phyloP scores from a whole-genome alignment of 2,113 vertebrate species.

The Pedetes capensis region DNA sequence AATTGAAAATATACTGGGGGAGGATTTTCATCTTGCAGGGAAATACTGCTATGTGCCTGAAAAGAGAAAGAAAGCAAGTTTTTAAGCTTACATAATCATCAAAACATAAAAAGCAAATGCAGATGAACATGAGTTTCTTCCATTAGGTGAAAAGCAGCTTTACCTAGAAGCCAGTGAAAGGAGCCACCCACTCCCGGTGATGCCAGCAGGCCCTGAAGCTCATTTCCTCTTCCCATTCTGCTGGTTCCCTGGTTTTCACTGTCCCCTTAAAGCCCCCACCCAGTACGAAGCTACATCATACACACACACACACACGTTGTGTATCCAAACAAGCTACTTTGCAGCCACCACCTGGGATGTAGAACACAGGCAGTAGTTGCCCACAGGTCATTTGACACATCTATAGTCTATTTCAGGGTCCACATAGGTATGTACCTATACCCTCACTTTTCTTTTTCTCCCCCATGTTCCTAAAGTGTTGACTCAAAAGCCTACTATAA shows the following conservation, averaged over 20 bases:
- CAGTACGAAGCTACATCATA: not conserved
- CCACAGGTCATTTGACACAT: rapidly evolving
- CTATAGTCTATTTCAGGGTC: rapidly evolving
- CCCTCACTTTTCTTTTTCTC: not conserved
- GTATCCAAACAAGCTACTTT: no score
- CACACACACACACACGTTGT: no score
- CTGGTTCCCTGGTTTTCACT: not conserved
- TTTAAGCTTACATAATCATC: not conserved
- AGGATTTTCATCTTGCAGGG: conserved; percentile 95
- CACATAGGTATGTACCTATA: rapidly evolving
- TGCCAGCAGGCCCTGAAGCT: not conserved
- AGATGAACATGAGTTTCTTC: not conserved
- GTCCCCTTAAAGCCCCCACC: not conserved
- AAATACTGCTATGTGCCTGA: conserved; percentile 95
- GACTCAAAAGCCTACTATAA: not conserved
- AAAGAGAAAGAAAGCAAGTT: conserved; percentile 7
- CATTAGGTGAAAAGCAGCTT: not conserved
- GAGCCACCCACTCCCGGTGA: not conserved
- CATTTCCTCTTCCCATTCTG: not conserved
- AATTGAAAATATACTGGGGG: conserved; percentile 99
- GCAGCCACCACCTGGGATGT: not conserved
- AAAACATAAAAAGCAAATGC: not conserved
- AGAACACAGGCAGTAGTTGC: not conserved
- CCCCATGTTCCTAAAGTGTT: not conserved
- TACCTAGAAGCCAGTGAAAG: not conserved